Base-by-base conservation (phyloP, 1,140 invertebrate genomes). In the Drosophila kurseongensis region DNA sequence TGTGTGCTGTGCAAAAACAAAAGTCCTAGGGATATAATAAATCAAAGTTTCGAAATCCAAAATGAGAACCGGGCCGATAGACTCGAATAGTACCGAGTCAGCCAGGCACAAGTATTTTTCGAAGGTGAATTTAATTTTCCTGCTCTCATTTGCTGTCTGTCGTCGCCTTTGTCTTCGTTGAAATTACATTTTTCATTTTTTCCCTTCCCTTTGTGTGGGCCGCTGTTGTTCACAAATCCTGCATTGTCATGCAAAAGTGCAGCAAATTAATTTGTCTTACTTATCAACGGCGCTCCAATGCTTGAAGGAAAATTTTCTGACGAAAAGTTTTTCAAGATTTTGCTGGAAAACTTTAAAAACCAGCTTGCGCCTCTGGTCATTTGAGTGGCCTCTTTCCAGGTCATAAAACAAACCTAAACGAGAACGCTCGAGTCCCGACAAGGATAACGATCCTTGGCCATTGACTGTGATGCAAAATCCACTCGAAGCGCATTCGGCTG, bases 71-170 rank as follows among this genome's bases (percentile, higher is more conserved):
- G 16, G 5, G 14, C 14, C 9, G 18, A 52, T 10, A 29, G 10
- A 36, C n/a, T 29, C 0, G 32, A 18, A 14, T 51, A 36, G 36
- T n/a, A 13, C 13, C 8, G 10, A 27, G 27, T 4, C 23, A 51
- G 13, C 16, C n/a, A 48, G 35, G 29, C 44, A 29, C 52, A 29
- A 57, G 58, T 50, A 63, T 59, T 69, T 75, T 72, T 66, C 58
- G 44, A 63, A 79, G 54, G 63, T 59, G 71, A 76, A 84, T 76
- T 83, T 84, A 65, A 83, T 83, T 84, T 76, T 52, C 47, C 45
- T 61, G 56, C 41, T 45, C 66, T 71, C 69, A 81, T 85, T 78
- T 80, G 77, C 67, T 63, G 47, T 27, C 51, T 56, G 52, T 55
- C 77, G 40, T 47, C 63, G 38, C 63, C 58, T 78, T 80, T 62